These are phyloP conservation scores for Desoria tigrina DNA, from an alignment of 2,888 invertebrate species.

Conservation along the genomic window DNA sequence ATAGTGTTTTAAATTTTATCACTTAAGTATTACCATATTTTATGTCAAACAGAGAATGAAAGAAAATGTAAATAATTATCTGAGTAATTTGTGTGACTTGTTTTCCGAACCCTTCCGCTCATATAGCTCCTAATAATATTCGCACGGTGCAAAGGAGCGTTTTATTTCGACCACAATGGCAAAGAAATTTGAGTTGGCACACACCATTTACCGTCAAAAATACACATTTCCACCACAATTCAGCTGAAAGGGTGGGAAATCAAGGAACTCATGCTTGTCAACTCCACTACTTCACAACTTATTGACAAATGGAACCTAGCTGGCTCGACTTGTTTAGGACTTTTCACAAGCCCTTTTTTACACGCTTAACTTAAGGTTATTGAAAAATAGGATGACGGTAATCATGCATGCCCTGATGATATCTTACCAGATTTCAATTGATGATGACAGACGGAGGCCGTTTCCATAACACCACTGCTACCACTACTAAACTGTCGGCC, in stretches of 20 bases:
- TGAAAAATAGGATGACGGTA: conserved; percentile 12
- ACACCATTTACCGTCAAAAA: conserved; percentile 40
- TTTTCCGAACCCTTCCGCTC: conserved; percentile 32
- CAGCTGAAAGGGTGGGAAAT: conserved; percentile 30
- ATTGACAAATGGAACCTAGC: conserved; percentile 28
- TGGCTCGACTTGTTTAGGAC: conserved; percentile 17
- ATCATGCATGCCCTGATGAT: conserved; percentile 3
- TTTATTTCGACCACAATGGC: conserved; percentile 29
- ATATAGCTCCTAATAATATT: conserved; percentile 40
- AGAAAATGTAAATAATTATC: not conserved
- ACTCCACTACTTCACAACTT: conserved; percentile 21
- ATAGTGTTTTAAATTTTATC: no score
- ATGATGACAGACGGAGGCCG: no score
- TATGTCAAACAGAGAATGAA: not conserved
- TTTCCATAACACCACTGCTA: no score
- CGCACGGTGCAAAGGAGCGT: conserved; percentile 24
- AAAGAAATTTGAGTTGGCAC: conserved; percentile 33
- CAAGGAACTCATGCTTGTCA: conserved; percentile 25
- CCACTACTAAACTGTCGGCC: no score
- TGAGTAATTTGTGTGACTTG: conserved; percentile 18
- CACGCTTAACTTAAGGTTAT: conserved; percentile 1
- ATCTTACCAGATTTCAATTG: no score
- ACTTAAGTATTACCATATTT: no score
- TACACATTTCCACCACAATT: conserved; percentile 28
- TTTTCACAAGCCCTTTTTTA: conserved; percentile 7